Base-by-base conservation (phyloP, 2,113 vertebrate species). In the Dipodomys ordii region DNA sequence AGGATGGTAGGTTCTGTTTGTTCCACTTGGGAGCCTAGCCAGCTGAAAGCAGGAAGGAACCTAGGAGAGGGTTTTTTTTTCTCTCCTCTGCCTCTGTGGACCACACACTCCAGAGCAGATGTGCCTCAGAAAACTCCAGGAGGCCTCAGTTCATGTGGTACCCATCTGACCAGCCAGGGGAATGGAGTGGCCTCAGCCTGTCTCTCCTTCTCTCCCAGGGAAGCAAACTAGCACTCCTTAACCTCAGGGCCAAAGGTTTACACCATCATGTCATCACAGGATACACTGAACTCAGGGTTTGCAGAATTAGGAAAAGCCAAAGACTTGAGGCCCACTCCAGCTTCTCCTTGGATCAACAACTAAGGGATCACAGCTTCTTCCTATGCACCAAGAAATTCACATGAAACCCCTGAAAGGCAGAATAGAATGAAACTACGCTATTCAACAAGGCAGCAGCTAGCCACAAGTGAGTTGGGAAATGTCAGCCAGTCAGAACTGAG, bases 251-350 rank as follows among this genome's bases (percentile, higher is more conserved):
- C 81, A 84, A 74, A 49, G 89, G 64, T 71, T 76, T 80, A 32
- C 32, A 28, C 39, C 80, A 49, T 46, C 76, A 89, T 72, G 81
- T 35, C 64, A 76, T 57, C 80, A 77, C 44, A 77, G 77, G 32
- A 92, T 64, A 49, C 60, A 73, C 20, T 35, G n/a, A 71, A n/a
- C 84, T 68, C 35, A 27, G 16, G 74, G 69, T 71, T 77, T n/a
- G 20, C 44, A 87, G 87, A 73, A 65, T 77, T 79, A 74, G 90
- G 44, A 92, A 91, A 10, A 91, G 80, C 46, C 94, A 85, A 73
- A 20, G 65, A 39, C 72, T 83, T 72, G 60, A 16, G 28, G 46
- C 76, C 83, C 35, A 23, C 44, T n/a, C 46, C 35, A 57, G 53
- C 44, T 68, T 78, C 60, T 68, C 46, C 80, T 30, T 73, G 84